Evolutionary conservation across 2,797 vertebrate genomes (phyloP).

Genomic region (Crax fasciolata): DNA sequence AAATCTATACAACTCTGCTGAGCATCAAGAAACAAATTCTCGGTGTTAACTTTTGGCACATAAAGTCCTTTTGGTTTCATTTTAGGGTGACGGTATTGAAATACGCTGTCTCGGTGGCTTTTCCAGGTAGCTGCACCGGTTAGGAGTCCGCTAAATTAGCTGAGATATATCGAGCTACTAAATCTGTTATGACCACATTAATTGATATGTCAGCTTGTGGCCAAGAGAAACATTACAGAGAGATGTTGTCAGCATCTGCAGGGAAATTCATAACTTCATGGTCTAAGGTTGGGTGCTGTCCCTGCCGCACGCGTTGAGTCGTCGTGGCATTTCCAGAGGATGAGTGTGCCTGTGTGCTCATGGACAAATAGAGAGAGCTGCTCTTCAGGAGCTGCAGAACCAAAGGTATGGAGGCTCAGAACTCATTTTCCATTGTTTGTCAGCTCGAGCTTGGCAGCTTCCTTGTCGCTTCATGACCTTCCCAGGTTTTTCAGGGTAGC

Average conservation of each 20-base stretch:
- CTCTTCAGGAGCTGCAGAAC: conserved; percentile 49
- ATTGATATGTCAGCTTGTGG: conserved; percentile 61
- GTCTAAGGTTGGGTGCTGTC: conserved; percentile 75
- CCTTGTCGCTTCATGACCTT: rapidly evolving
- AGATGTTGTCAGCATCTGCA: conserved; percentile 29
- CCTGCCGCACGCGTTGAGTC: conserved; percentile 53
- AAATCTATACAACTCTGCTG: background rate
- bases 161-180: conserved; percentile 62
- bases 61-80: background rate
- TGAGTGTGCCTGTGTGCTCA: conserved; percentile 50
- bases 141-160: conserved; percentile 63
- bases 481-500: background rate
- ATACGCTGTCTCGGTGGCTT: background rate
- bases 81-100: background rate
- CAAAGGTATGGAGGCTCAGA: conserved; percentile 23
- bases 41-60: background rate
- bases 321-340: conserved; percentile 80
- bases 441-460: background rate
- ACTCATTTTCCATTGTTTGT: background rate
- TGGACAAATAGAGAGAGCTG: conserved; percentile 66
- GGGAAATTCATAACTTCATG: conserved; percentile 75
- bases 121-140: conserved; percentile 53
- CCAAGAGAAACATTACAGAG: conserved; percentile 66
- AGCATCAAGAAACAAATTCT: conserved; percentile 21
- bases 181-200: conserved; percentile 72